A percentile compares a stretch with the other conserved stretches of the same genome.
phyloP scores from a whole-genome alignment of 2,888 invertebrate species.

The Acleris emargana region DNA sequence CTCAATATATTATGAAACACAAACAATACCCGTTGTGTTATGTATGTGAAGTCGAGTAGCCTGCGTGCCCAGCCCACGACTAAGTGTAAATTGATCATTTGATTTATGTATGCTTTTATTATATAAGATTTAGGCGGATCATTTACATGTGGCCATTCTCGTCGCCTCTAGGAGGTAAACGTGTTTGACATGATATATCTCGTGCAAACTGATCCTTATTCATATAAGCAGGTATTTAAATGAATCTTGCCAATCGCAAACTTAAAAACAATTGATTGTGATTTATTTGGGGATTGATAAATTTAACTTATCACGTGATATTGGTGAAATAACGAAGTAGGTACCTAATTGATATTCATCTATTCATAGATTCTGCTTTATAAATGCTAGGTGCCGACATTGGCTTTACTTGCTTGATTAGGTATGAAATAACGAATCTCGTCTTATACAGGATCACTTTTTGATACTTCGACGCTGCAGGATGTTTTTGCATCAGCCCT shows the following conservation, averaged over 20 bases:
- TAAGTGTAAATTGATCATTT: slow-evolving; percentile 59
- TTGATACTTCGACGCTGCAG: too few relatives aligned
- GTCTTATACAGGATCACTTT: too few relatives aligned
- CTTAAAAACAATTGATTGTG: not conserved
- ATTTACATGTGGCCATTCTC: slow-evolving; percentile 33
- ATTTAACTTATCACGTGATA: slow-evolving; percentile 6
- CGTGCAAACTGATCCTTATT: slow-evolving; percentile 18
- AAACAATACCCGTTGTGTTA: slow-evolving; percentile 42
- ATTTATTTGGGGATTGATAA: not conserved
- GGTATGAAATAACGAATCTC: too few relatives aligned
- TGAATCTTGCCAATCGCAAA: slow-evolving; percentile 2
- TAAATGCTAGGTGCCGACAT: slow-evolving; percentile 11
- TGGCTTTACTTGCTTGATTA: slow-evolving; percentile 13
- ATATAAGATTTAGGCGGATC: slow-evolving; percentile 51
- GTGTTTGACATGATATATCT: slow-evolving; percentile 41
- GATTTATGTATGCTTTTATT: slow-evolving; percentile 60
- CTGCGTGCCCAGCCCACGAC: slow-evolving; percentile 55
- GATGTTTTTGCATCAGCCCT: too few relatives aligned
- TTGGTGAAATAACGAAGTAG: slow-evolving; percentile 1
- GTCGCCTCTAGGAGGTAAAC: slow-evolving; percentile 42
- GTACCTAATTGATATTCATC: slow-evolving; percentile 25
- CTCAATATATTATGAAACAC: slow-evolving; percentile 29
- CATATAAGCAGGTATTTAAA: slow-evolving; percentile 4
- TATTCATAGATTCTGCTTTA: slow-evolving; percentile 34
- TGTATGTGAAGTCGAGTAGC: slow-evolving; percentile 56